Evolutionary conservation across 2,888 invertebrate species (phyloP).

Genomic region (Mayetiola destructor): DNA sequence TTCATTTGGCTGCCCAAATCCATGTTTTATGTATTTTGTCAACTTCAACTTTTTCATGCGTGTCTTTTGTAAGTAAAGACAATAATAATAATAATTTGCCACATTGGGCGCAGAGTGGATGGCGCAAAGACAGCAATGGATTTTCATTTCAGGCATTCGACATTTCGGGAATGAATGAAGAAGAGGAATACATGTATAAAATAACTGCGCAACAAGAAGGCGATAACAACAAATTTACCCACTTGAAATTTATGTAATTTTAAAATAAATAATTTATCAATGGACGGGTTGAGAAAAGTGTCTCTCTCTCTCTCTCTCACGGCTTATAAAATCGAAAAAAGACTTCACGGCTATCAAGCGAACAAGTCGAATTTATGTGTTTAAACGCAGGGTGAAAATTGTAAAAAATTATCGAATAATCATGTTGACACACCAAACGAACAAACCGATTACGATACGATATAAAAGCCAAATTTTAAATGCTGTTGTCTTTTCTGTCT

Average conservation of each 20-base stretch:
- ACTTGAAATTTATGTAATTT: conserved; percentile 11
- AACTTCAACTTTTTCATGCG: background rate
- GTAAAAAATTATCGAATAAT: background rate
- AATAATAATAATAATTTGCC: too few relatives aligned
- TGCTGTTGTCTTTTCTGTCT: background rate
- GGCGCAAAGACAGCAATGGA: too few relatives aligned
- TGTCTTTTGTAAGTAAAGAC: too few relatives aligned
- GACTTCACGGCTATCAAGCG: background rate
- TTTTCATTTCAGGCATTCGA: background rate
- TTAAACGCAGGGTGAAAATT: background rate
- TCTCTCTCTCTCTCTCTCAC: too few relatives aligned
- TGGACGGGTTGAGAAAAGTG: too few relatives aligned
- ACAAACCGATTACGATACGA: conserved; percentile 11
- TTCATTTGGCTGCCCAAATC: background rate
- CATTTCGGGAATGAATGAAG: background rate
- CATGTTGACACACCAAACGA: conserved; percentile 6
- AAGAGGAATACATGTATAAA: background rate
- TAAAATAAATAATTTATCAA: conserved; percentile 6
- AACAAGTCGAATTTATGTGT: conserved; percentile 10
- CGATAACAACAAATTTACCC: conserved; percentile 4
- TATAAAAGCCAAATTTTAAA: background rate
- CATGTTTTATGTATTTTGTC: background rate
- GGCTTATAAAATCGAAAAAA: too few relatives aligned
- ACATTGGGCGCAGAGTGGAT: too few relatives aligned
- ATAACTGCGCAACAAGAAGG: background rate